Base-by-base conservation (phyloP, 2,888 invertebrate genomes). In the Nebria salina region DNA sequence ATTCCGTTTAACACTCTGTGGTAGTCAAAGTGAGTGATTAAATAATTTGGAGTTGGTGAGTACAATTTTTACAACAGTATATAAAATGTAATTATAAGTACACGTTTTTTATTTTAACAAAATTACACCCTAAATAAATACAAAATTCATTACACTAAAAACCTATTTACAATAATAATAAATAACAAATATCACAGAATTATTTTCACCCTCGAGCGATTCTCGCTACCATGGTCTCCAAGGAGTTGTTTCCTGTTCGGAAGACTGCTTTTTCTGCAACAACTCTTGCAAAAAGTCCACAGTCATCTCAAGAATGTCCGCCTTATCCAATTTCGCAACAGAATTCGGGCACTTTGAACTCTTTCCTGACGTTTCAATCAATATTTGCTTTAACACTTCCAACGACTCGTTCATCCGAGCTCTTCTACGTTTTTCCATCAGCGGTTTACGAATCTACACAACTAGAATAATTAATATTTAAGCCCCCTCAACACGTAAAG, bases 261-360 rank as follows among this genome's bases (percentile, higher is more conserved):
- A 54, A 7, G 54, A 7, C 8, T 41, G 54, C 25, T 65, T 15
- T 83, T 86, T 87, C n/a, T 84, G 85, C 82, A 91, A 91, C 1
- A 93, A 86, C 75, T 89, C 89, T 84, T 91, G 90, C 11, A 93
- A 86, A 85, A 92, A 92, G 66, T 89, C 87, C 7, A 93, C 93
- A 0, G 93, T 92, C 90, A 93, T 90, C 86, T 93, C 93, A 65
- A 93, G 85, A 77, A 93, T 92, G 85, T 93, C 93, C 0, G 93
- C 93, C 86, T 93, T 93, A 86, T 93, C 93, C 84, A 93, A 86
- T 87, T 93, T 93, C 0, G 91, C 89, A 86, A 82, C 86, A 86
- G 11, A 65, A 76, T 4, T 83, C 74, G 11, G 86, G 84, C 72
- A 86, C 87, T 74, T 86, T 86, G 81, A 86, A 85, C 74, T 89